Percentiles rank a stretch among this genome's conserved stretches.
Evolutionary conservation across 2,888 invertebrate species (phyloP).

Genomic region (Coenonympha arcania): DNA sequence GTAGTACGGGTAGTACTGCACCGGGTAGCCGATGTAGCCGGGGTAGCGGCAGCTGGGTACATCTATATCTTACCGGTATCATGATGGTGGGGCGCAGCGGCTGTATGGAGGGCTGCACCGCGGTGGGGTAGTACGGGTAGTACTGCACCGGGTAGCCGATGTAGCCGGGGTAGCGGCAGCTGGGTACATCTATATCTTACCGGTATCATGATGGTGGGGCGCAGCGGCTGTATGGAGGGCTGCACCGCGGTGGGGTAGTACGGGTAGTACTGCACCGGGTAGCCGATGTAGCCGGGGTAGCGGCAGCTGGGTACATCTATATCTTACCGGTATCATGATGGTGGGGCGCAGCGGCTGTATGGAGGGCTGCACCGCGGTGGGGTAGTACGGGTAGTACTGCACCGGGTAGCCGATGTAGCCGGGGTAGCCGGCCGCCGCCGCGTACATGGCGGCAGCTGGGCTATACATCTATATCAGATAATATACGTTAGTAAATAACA

Average conservation of each 20-base stretch:
- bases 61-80: slow-evolving; percentile 81
- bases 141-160: slow-evolving; percentile 83
- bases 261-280: slow-evolving; percentile 82
- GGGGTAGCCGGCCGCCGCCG: slow-evolving; percentile 79
- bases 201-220: slow-evolving; percentile 86
- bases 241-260: slow-evolving; percentile 81
- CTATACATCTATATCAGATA: slow-evolving; percentile 77
- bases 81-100: slow-evolving; percentile 83
- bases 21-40: slow-evolving; percentile 82
- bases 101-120: slow-evolving; percentile 77
- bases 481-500: slow-evolving; percentile 1
- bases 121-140: slow-evolving; percentile 82
- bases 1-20: slow-evolving; percentile 83
- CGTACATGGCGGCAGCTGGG: slow-evolving; percentile 79
- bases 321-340: slow-evolving; percentile 82
- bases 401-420: slow-evolving; percentile 83
- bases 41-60: slow-evolving; percentile 82
- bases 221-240: slow-evolving; percentile 76
- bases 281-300: slow-evolving; percentile 82
- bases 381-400: slow-evolving; percentile 83
- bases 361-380: slow-evolving; percentile 77
- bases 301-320: slow-evolving; percentile 81
- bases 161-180: slow-evolving; percentile 81
- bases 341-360: slow-evolving; percentile 80
- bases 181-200: slow-evolving; percentile 81